Conservation (phyloP, 1,140 invertebrate species). For the Drosophila quadrilineata region DNA sequence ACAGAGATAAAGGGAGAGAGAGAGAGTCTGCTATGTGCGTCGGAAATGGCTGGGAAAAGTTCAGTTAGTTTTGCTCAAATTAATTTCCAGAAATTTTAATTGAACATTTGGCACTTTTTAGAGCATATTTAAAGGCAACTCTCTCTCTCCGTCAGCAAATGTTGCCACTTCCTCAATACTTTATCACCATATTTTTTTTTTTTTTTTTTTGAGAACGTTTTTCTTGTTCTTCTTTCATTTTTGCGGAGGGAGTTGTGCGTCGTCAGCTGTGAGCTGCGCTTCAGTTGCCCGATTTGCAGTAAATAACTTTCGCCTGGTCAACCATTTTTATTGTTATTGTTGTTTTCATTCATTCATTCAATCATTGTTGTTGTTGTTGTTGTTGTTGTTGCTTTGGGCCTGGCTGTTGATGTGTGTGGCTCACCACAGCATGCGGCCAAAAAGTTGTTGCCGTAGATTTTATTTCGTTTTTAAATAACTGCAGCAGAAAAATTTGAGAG, state of each 20-base stretch:
- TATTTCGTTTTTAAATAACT: slow-evolving; percentile 54
- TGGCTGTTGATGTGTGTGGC: slow-evolving; percentile 65
- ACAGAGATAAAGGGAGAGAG: neutral
- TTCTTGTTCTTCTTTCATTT: too few species aligned
- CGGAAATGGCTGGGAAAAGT: slow-evolving; percentile 33
- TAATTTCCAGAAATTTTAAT: slow-evolving; percentile 66
- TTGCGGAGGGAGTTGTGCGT: too few species aligned
- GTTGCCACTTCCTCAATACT: slow-evolving; percentile 28
- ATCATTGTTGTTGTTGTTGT: slow-evolving; percentile 2
- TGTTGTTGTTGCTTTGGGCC: slow-evolving; percentile 18
- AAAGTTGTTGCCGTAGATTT: slow-evolving; percentile 31
- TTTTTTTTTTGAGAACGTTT: too few species aligned
- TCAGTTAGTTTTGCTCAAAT: slow-evolving; percentile 64
- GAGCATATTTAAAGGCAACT: slow-evolving; percentile 47
- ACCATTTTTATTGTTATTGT: slow-evolving; percentile 37
- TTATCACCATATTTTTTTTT: too few species aligned
- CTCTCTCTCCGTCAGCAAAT: slow-evolving; percentile 38
- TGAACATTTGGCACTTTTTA: slow-evolving; percentile 36
- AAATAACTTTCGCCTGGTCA: slow-evolving; percentile 70
- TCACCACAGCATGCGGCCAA: slow-evolving; percentile 68
- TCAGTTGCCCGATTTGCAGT: slow-evolving; percentile 72
- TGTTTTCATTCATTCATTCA: neutral
- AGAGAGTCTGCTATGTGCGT: neutral
- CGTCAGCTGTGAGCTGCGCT: slow-evolving; percentile 54
- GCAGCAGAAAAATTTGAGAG: too few species aligned